Conservation (phyloP, 2,113 vertebrate species). For the Panthera uncia region DNA sequence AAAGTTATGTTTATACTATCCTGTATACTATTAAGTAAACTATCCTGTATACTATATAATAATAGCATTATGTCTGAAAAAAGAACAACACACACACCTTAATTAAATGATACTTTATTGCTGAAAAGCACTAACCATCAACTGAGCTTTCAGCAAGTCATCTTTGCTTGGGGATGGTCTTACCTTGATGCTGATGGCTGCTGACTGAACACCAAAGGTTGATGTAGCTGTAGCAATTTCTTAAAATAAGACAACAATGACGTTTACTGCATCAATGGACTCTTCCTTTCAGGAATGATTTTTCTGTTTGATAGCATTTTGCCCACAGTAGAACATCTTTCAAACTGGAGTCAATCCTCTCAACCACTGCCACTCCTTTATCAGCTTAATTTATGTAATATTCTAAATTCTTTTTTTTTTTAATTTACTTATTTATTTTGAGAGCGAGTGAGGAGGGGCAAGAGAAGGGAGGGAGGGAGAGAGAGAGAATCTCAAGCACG, state of each 20-base stretch:
- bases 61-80: background rate
- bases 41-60: background rate
- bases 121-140: background rate
- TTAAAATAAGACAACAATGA: background rate
- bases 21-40: background rate
- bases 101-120: background rate
- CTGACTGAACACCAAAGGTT: background rate
- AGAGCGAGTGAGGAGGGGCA: no score
- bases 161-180: background rate
- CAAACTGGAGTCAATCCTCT: background rate
- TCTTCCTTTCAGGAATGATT: background rate
- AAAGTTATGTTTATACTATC: background rate
- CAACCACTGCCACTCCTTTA: background rate
- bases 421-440: no score
- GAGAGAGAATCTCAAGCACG: no score
- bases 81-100: background rate
- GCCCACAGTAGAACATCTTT: background rate
- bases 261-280: background rate
- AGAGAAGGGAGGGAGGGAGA: no score
- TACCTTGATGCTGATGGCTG: background rate
- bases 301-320: background rate
- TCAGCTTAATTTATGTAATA: background rate
- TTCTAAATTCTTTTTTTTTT: background rate
- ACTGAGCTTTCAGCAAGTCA: background rate
- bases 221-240: background rate